Conservation (phyloP, 1,140 invertebrate genomes). For the Schlechtendalia chinensis region DNA sequence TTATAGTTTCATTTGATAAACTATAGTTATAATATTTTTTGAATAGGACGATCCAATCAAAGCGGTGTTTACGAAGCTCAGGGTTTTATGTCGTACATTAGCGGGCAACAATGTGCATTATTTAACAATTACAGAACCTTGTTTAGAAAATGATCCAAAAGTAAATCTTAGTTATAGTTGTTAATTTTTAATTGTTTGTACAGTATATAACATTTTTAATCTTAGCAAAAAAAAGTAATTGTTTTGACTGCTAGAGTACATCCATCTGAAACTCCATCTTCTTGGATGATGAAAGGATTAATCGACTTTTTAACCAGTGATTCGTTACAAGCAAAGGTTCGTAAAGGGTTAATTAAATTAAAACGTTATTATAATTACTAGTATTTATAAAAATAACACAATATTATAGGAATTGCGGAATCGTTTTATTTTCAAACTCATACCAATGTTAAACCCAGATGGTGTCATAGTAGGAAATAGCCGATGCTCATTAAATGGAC, state of each 20-base stretch:
- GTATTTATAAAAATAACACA: neutral
- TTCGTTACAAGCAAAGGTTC: conserved; percentile 68
- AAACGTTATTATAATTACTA: too few species aligned
- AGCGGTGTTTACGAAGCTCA: conserved; percentile 73
- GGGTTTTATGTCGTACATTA: conserved; percentile 79
- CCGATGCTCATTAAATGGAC: conserved; percentile 81
- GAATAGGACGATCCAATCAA: conserved; percentile 73
- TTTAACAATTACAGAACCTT: conserved; percentile 73
- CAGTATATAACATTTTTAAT: too few species aligned
- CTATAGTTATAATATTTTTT: too few species aligned
- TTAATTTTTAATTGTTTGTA: too few species aligned
- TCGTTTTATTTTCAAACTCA: conserved; percentile 92
- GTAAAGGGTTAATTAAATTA: too few species aligned
- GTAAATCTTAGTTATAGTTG: conserved; percentile 49
- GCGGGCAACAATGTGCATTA: conserved; percentile 90
- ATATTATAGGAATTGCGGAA: conserved; percentile 72
- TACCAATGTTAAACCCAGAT: conserved; percentile 93
- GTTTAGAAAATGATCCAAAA: conserved; percentile 54
- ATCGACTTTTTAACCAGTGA: conserved; percentile 88
- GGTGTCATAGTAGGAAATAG: conserved; percentile 93
- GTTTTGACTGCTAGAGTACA: conserved; percentile 89
- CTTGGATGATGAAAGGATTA: conserved; percentile 95
- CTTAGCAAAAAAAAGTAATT: conserved; percentile 72
- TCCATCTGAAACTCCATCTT: conserved; percentile 92
- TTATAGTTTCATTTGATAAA: too few species aligned